phyloP scores from a whole-genome alignment of 2,113 vertebrate genomes.

The Cygnus buccinator region DNA sequence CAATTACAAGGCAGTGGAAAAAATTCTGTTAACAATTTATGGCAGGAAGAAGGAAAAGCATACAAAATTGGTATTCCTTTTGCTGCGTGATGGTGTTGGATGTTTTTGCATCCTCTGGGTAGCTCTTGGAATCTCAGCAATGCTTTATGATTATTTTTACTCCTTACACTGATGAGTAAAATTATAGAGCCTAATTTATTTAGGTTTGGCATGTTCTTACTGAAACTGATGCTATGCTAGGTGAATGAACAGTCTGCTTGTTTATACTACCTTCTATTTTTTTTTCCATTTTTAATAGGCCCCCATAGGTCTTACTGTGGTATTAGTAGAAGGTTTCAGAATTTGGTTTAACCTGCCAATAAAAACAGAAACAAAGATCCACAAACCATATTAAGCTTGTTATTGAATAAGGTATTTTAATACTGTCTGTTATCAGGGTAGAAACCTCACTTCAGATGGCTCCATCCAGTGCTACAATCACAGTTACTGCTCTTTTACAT shows the following conservation, averaged over 20 bases:
- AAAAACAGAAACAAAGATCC: slow-evolving; percentile 30
- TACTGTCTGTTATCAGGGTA: not conserved
- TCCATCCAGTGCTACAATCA: slow-evolving; percentile 29
- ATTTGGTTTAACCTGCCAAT: not conserved
- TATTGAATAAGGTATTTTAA: slow-evolving; percentile 28
- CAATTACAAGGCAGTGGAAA: not conserved
- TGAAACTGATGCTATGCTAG: not conserved
- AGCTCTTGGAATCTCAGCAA: slow-evolving; percentile 30
- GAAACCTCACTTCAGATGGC: slow-evolving; percentile 24
- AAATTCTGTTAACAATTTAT: not conserved
- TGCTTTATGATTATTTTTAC: slow-evolving; percentile 7
- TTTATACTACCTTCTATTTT: not conserved
- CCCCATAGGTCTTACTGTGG: not conserved
- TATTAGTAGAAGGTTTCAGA: slow-evolving; percentile 9
- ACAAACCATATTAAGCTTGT: slow-evolving; percentile 12
- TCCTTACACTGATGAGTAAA: not conserved
- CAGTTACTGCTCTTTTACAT: slow-evolving; percentile 15
- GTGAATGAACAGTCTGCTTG: slow-evolving; percentile 16
- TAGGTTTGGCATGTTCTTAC: not conserved
- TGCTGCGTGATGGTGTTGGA: not conserved
- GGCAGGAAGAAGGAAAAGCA: not conserved
- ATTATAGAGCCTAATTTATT: slow-evolving; percentile 39
- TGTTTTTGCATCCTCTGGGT: slow-evolving; percentile 23
- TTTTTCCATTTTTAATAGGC: not conserved
- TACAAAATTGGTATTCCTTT: not conserved